Conservation (phyloP, 2,113 vertebrate genomes). For the Laticauda colubrina region DNA sequence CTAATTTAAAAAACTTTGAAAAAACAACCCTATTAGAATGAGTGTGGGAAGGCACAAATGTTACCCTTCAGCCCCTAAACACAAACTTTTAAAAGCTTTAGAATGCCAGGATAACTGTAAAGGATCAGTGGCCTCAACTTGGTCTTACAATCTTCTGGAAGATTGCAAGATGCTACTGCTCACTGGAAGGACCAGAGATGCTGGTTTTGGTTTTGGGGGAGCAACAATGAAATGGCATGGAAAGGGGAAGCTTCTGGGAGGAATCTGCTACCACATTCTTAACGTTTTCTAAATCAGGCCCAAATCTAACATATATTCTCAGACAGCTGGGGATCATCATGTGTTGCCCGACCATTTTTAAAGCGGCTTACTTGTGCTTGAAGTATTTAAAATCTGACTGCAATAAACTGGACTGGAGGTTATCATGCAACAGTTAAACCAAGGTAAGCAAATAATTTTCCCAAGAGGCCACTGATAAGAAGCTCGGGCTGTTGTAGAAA, state of each 20-base stretch:
- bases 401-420: neutral
- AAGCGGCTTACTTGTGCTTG: neutral
- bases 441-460: neutral
- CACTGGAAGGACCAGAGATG: neutral
- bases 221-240: neutral
- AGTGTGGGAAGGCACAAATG: neutral
- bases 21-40: no score
- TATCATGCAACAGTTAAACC: neutral
- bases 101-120: neutral
- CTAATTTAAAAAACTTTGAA: neutral
- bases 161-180: neutral
- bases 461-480: neutral
- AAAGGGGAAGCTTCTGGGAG: neutral
- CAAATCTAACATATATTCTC: neutral
- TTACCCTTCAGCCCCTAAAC: neutral
- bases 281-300: neutral
- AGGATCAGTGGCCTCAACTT: neutral
- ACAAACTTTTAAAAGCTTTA: neutral
- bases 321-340: neutral
- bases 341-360: neutral
- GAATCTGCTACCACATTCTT: neutral
- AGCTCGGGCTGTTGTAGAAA: neutral
- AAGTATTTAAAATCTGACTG: neutral
- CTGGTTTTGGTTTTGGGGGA: neutral
- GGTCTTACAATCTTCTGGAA: neutral